phyloP scores from a whole-genome alignment of 2,888 invertebrate genomes.

The Rhamnusium bicolor region DNA sequence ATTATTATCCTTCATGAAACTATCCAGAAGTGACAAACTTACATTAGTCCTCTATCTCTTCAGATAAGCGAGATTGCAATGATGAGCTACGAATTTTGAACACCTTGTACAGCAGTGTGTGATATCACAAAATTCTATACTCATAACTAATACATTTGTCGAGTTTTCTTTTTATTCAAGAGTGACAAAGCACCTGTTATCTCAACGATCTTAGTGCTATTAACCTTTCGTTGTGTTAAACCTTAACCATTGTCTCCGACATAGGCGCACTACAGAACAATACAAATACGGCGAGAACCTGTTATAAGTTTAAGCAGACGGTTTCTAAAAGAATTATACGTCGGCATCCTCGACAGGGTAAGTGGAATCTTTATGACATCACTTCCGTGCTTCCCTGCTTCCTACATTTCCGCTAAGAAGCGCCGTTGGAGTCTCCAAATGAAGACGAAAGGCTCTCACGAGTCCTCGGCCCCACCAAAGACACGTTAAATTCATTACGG shows the following conservation, averaged over 20 bases:
- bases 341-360: slow-evolving; percentile 54
- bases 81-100: too few relatives aligned
- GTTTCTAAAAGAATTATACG: slow-evolving; percentile 59
- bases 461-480: slow-evolving; percentile 54
- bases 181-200: slow-evolving; percentile 42
- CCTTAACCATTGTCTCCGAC: slow-evolving; percentile 36
- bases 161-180: slow-evolving; percentile 29
- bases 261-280: slow-evolving; percentile 34
- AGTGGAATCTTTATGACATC: slow-evolving; percentile 61
- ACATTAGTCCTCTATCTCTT: too few relatives aligned
- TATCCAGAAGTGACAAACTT: too few relatives aligned
- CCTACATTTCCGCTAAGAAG: slow-evolving; percentile 47
- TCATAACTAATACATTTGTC: slow-evolving; percentile 29
- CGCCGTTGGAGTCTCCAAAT: slow-evolving; percentile 55
- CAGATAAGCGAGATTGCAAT: too few relatives aligned
- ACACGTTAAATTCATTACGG: slow-evolving; percentile 61
- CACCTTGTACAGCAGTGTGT: too few relatives aligned
- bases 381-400: slow-evolving; percentile 50
- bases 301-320: slow-evolving; percentile 59
- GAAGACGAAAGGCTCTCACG: slow-evolving; percentile 59
- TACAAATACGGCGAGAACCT: slow-evolving; percentile 35
- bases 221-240: slow-evolving; percentile 38
- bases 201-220: slow-evolving; percentile 40
- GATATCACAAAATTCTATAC: slow-evolving; percentile 7
- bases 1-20: too few relatives aligned